Evolutionary conservation across 2,113 vertebrate genomes (phyloP).

Genomic region (Cynopterus brachyotis): DNA sequence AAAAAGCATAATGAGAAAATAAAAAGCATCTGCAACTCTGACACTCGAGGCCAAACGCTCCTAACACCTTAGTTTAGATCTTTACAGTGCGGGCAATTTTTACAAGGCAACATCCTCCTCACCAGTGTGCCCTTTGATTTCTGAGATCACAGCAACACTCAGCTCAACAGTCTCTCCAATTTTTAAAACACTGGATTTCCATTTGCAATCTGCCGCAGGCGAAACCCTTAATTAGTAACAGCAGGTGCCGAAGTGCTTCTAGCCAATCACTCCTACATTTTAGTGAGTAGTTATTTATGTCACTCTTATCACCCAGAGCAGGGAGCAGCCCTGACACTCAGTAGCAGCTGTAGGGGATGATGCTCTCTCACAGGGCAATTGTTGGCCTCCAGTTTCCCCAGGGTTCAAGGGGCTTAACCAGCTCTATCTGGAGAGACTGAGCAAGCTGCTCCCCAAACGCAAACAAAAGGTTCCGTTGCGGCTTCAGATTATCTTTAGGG

Average conservation of each 20-base stretch:
- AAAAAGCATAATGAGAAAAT: not conserved
- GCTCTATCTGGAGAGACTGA: not conserved
- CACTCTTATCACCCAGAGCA: conserved; percentile 53
- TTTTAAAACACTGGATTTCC: conserved; percentile 63
- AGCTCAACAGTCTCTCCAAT: not conserved
- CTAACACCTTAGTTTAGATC: not conserved
- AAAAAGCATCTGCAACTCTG: not conserved
- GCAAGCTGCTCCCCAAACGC: not conserved
- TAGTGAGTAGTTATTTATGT: conserved; percentile 77
- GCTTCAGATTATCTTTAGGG: not conserved
- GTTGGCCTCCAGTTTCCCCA: not conserved
- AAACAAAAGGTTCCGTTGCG: not conserved
- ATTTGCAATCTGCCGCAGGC: conserved; percentile 73
- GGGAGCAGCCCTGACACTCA: conserved; percentile 20
- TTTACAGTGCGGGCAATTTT: not conserved
- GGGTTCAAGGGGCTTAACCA: not conserved
- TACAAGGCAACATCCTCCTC: accelerated
- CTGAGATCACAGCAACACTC: not conserved
- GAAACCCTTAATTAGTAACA: conserved; percentile 84
- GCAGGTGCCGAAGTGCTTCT: conserved; percentile 84
- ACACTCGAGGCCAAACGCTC: not conserved
- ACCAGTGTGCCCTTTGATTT: not conserved
- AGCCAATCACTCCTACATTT: conserved; percentile 78
- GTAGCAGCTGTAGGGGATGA: not conserved
- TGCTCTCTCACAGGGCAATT: not conserved